Conservation (phyloP, 1,140 invertebrate species). For the Procambarus virginalis region DNA sequence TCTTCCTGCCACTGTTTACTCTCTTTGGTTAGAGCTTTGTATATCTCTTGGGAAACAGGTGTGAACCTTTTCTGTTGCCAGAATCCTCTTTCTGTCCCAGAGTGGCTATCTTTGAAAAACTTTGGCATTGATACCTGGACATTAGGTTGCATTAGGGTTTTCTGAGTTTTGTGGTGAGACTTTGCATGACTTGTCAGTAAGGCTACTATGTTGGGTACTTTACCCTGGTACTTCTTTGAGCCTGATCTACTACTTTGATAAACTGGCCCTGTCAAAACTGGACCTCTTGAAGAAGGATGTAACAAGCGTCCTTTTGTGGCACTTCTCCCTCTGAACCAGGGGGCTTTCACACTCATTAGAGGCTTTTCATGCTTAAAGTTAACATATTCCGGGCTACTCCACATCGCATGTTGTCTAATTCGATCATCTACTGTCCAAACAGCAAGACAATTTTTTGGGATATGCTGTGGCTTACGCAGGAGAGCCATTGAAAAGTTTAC, state of each 20-base stretch:
- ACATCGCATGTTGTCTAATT: constrained; percentile 56
- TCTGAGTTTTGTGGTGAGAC: constrained; percentile 43
- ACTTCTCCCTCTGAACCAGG: constrained; percentile 49
- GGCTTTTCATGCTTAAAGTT: constrained; percentile 43
- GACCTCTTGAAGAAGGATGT: constrained; percentile 39
- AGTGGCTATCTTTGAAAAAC: constrained; percentile 18
- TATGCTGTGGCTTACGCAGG: constrained; percentile 52
- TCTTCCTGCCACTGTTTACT: constrained; percentile 13
- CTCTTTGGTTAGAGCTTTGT: constrained; percentile 38
- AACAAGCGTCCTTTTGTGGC: constrained; percentile 26
- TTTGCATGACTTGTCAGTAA: constrained; percentile 53
- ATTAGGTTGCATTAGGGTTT: constrained; percentile 37
- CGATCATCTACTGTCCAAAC: constrained; percentile 61
- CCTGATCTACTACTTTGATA: constrained; percentile 37
- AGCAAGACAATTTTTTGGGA: constrained; percentile 57
- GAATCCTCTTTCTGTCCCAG: constrained; percentile 40
- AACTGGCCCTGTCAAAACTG: constrained; percentile 42
- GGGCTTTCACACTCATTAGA: constrained; percentile 31
- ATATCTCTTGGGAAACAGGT: constrained; percentile 58
- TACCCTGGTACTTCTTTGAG: constrained; percentile 58
- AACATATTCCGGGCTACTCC: constrained; percentile 61
- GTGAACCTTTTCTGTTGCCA: constrained; percentile 61
- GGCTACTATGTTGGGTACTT: constrained; percentile 58
- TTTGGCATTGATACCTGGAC: constrained; percentile 15
- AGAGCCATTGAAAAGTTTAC: constrained; percentile 60